Percentiles rank a stretch among this genome's conserved stretches.
These are phyloP conservation scores for Thripadectes ignobilis DNA, from an alignment of 2,797 vertebrate species.

Conservation along the genomic window DNA sequence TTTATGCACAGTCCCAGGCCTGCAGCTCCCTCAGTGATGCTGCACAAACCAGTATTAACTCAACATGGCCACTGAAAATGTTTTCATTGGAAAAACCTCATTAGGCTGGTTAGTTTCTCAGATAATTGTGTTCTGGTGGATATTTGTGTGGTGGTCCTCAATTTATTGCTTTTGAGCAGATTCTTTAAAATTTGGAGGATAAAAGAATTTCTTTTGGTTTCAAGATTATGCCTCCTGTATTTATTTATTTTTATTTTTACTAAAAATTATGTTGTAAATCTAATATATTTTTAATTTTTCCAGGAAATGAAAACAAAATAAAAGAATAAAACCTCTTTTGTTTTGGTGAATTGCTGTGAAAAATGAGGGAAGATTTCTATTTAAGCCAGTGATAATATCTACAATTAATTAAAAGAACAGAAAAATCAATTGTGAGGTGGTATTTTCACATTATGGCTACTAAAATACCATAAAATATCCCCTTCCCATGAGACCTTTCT, in stretches of 20 bases:
- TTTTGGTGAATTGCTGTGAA: not conserved
- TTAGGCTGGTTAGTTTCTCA: not conserved
- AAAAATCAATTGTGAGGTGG: not conserved
- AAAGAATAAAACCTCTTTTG: not conserved
- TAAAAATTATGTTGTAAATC: not conserved
- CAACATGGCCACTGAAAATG: not conserved
- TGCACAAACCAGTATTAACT: not conserved
- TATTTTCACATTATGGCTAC: not conserved
- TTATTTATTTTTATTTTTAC: not conserved
- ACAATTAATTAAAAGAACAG: not conserved
- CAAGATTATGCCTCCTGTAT: not conserved
- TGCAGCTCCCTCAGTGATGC: not conserved
- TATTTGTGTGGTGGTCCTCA: not conserved
- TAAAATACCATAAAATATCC: not conserved
- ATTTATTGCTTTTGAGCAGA: not conserved
- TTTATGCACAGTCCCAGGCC: not conserved
- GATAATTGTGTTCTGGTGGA: not conserved
- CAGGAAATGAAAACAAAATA: not conserved
- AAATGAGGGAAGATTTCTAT: not conserved
- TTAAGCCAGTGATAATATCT: not conserved
- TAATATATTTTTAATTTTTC: not conserved
- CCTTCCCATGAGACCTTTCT: not conserved
- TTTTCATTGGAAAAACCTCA: not conserved
- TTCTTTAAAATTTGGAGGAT: not conserved
- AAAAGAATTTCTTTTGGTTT: not conserved